A percentile compares a stretch with the other conserved stretches of the same genome.
Conservation (phyloP, 2,113 vertebrate genomes). For the Oryzias javanicus region DNA sequence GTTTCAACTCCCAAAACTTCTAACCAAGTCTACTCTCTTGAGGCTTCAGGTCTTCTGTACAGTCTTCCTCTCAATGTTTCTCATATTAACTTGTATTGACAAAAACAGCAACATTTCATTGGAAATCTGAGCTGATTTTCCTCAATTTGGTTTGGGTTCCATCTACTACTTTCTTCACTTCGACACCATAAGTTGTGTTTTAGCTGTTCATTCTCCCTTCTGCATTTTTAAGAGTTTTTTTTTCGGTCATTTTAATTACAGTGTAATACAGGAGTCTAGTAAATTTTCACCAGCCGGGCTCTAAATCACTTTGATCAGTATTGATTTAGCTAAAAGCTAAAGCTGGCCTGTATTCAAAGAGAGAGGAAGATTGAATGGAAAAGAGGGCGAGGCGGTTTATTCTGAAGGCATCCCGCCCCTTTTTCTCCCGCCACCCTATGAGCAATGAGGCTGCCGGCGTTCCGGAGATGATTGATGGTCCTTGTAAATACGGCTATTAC, state of each 20-base stretch:
- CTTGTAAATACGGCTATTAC: constrained; percentile 71
- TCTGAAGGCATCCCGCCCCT: constrained; percentile 45
- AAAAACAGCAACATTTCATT: too few species aligned
- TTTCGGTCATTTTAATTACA: constrained; percentile 5
- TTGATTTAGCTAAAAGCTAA: constrained; percentile 56
- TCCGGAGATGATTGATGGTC: constrained; percentile 71
- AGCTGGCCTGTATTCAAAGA: constrained; percentile 15
- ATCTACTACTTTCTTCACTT: too few species aligned
- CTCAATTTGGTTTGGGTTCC: too few species aligned
- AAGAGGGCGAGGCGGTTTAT: constrained; percentile 36
- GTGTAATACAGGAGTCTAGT: constrained; percentile 10
- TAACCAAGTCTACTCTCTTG: too few species aligned
- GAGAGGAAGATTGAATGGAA: constrained; percentile 9
- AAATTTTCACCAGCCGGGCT: constrained; percentile 20
- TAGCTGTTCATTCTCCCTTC: not conserved
- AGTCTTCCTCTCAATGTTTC: too few species aligned
- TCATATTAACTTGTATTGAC: too few species aligned
- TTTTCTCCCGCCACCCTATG: constrained; percentile 44
- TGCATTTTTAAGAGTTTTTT: not conserved
- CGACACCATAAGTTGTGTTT: not conserved
- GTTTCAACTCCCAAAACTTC: too few species aligned
- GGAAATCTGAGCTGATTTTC: too few species aligned
- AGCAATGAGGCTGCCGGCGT: constrained; percentile 55
- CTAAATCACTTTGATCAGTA: constrained; percentile 48
- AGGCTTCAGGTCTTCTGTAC: too few species aligned